A percentile compares a stretch with the other conserved stretches of the same genome.
These are phyloP conservation scores for Neoscelio sp. DNA, from an alignment of 2,888 invertebrate species.

Conservation along the genomic window DNA sequence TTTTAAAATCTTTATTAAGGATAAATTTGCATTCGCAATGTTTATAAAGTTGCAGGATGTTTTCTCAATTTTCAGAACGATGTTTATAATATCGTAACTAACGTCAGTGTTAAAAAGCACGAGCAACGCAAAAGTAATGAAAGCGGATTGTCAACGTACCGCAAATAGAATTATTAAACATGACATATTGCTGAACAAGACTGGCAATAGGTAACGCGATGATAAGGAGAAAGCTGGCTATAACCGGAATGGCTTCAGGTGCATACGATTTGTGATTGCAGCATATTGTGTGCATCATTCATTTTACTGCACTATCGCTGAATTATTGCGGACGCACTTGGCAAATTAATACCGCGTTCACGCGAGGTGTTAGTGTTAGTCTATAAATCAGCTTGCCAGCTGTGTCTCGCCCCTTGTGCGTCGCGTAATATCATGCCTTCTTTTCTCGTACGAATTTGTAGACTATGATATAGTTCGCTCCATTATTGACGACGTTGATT, in stretches of 20 bases:
- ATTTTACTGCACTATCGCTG: constrained; percentile 66
- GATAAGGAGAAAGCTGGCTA: constrained; percentile 60
- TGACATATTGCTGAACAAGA: constrained; percentile 55
- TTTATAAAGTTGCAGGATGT: too few species aligned
- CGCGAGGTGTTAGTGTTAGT: constrained; percentile 67
- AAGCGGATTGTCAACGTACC: constrained; percentile 49
- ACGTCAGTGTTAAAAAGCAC: neutral
- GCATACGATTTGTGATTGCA: constrained; percentile 67
- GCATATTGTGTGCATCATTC: constrained; percentile 69
- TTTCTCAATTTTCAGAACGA: too few species aligned
- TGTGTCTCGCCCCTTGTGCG: constrained; percentile 64
- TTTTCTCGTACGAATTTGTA: constrained; percentile 59
- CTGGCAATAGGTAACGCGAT: constrained; percentile 52
- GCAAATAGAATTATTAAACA: constrained; percentile 57
- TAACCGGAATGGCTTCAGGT: constrained; percentile 62
- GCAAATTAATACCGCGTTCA: constrained; percentile 68
- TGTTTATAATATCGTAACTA: neutral
- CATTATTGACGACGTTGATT: constrained; percentile 59
- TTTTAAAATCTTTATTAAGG: too few species aligned
- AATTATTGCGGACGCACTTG: constrained; percentile 68
- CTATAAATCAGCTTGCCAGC: constrained; percentile 65
- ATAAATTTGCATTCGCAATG: too few species aligned
- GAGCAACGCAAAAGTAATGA: constrained; percentile 29
- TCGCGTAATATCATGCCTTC: constrained; percentile 55
- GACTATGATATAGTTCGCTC: constrained; percentile 47